phyloP scores from a whole-genome alignment of 2,797 vertebrate genomes.

The Anguilla megastoma region DNA sequence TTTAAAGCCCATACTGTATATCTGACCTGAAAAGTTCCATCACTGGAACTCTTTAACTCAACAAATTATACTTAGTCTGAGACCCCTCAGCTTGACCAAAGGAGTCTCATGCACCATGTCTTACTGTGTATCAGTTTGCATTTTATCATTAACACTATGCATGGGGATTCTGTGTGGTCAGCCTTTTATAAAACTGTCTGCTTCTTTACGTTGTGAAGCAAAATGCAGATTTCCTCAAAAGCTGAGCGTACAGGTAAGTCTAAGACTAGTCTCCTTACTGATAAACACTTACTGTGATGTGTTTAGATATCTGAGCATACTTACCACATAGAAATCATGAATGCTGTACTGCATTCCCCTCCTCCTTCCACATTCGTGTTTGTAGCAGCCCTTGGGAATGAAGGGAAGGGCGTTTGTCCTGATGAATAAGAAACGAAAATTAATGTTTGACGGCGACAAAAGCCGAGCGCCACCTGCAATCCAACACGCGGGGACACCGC shows the following conservation, averaged over 20 bases:
- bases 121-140: not conserved
- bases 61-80: no score
- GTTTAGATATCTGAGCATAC: slow-evolving; percentile 37
- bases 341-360: slow-evolving; percentile 66
- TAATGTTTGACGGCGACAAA: slow-evolving; percentile 23
- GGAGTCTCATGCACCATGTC: not conserved
- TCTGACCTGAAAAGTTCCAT: not conserved
- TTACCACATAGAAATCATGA: slow-evolving; percentile 68
- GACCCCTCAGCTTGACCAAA: no score
- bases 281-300: not conserved
- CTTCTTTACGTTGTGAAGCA: not conserved
- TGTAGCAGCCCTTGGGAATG: slow-evolving; percentile 70
- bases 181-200: not conserved
- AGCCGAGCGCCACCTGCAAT: not conserved
- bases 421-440: slow-evolving; percentile 45
- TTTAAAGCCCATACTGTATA: no score
- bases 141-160: not conserved
- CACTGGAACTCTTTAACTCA: not conserved
- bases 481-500: not conserved
- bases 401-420: slow-evolving; percentile 76
- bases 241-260: not conserved
- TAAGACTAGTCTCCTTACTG: not conserved
- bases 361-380: slow-evolving; percentile 65
- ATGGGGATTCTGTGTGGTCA: not conserved
- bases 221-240: not conserved